phyloP scores from a whole-genome alignment of 2,797 vertebrate species.

The Uromys caudimaculatus region DNA sequence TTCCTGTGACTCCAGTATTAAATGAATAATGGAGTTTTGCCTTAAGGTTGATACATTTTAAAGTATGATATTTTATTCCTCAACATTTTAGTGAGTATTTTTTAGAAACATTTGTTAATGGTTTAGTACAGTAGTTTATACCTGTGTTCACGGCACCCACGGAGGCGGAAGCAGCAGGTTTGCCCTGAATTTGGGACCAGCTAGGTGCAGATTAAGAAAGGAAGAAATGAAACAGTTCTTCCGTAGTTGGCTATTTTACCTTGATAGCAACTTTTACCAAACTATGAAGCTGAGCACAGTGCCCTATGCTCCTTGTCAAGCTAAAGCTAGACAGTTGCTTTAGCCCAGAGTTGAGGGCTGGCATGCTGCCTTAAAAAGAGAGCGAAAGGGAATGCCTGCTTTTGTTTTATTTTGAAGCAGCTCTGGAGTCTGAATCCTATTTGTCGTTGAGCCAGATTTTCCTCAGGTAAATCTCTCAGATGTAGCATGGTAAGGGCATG shows the following conservation, averaged over 20 bases:
- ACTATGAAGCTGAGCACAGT: background rate
- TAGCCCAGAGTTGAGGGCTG: background rate
- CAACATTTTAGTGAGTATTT: background rate
- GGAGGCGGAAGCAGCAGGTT: background rate
- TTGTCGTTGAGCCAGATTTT: constrained; percentile 34
- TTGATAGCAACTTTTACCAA: background rate
- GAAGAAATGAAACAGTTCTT: background rate
- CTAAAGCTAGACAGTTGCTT: background rate
- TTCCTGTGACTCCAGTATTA: background rate
- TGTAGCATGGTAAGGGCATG: background rate
- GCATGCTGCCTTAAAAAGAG: background rate
- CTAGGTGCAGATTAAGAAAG: background rate
- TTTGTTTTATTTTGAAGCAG: constrained; percentile 40
- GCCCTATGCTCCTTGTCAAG: background rate
- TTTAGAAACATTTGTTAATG: background rate
- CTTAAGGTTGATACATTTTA: background rate
- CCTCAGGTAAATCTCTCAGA: constrained; percentile 45
- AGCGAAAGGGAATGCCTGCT: background rate
- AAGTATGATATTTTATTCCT: background rate
- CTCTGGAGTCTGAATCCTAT: background rate
- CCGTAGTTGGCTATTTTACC: background rate
- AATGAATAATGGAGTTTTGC: background rate
- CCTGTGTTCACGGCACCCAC: background rate
- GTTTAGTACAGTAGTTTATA: no score
- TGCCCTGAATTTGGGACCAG: background rate